phyloP scores from a whole-genome alignment of 1,140 invertebrate species.

The Drosophila elegans region DNA sequence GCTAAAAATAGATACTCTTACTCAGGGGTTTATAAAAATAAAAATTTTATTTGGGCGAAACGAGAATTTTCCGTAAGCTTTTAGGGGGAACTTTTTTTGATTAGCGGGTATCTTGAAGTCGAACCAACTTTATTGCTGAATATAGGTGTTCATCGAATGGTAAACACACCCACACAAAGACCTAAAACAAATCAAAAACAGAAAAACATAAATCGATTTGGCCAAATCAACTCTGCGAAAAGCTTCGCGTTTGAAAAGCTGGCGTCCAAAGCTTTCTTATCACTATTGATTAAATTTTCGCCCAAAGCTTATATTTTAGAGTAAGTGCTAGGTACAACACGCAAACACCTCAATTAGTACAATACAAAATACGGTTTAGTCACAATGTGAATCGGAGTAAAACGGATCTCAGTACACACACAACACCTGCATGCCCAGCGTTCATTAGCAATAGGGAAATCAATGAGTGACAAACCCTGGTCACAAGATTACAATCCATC shows the following conservation, averaged over 20 bases:
- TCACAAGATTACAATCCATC: constrained; percentile 47
- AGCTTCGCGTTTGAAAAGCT: constrained; percentile 28
- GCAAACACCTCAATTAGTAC: constrained; percentile 31
- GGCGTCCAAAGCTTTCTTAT: constrained; percentile 33
- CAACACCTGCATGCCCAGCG: constrained; percentile 11
- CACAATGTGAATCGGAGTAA: constrained; percentile 41
- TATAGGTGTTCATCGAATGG: background rate
- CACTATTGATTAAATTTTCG: constrained; percentile 53
- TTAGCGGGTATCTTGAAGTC: background rate
- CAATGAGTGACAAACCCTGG: constrained; percentile 34
- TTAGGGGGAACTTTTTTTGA: background rate
- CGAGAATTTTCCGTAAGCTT: background rate
- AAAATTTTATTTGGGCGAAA: background rate
- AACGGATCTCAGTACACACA: constrained; percentile 28
- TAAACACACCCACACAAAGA: background rate
- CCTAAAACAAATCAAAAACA: background rate
- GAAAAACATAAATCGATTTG: constrained; percentile 25
- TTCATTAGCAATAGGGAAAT: constrained; percentile 25
- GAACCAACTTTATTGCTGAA: no score
- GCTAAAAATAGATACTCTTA: constrained; percentile 27
- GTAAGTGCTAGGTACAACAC: constrained; percentile 38
- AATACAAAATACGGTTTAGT: constrained; percentile 17
- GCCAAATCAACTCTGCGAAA: constrained; percentile 35
- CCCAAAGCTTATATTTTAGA: constrained; percentile 19
- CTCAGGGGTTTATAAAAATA: constrained; percentile 24